These are phyloP conservation scores for Porphyrio hochstetteri DNA, from an alignment of 2,113 vertebrate genomes.

Conservation along the genomic window DNA sequence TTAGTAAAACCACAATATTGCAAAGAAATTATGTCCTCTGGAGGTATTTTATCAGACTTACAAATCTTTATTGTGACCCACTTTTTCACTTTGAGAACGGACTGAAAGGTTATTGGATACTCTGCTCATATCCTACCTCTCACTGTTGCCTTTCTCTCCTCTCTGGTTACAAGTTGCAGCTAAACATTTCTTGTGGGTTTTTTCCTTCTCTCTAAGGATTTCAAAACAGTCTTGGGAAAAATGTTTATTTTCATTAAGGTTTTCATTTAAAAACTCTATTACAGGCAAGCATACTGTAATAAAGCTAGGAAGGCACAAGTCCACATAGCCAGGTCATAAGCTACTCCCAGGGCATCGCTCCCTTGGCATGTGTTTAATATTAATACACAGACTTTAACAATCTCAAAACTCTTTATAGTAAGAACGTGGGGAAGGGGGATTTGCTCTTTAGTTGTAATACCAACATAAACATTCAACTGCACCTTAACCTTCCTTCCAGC, in stretches of 20 bases:
- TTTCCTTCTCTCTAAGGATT: not conserved
- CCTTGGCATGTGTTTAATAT: not conserved
- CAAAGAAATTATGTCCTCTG: slow-evolving; percentile 17
- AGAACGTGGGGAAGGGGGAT: rapidly evolving
- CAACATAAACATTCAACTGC: not conserved
- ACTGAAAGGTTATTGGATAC: not conserved
- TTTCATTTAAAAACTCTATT: not conserved
- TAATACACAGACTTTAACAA: not conserved
- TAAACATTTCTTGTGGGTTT: not conserved
- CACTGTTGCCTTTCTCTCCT: not conserved
- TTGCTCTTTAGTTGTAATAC: not conserved
- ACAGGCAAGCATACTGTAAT: not conserved
- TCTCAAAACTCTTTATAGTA: not conserved
- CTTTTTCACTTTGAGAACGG: not conserved
- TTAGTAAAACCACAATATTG: slow-evolving; percentile 33
- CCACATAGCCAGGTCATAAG: not conserved
- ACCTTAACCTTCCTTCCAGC: not conserved
- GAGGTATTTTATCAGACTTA: slow-evolving; percentile 40
- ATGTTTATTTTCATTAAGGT: not conserved
- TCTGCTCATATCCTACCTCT: not conserved
- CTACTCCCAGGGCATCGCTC: not conserved
- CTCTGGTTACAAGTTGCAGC: not conserved
- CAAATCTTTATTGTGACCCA: slow-evolving; percentile 21
- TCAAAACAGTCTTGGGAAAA: not conserved
- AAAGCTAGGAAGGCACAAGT: not conserved